These are phyloP conservation scores for Dendrocopos noguchii DNA, from an alignment of 2,113 vertebrate species.

Conservation along the genomic window DNA sequence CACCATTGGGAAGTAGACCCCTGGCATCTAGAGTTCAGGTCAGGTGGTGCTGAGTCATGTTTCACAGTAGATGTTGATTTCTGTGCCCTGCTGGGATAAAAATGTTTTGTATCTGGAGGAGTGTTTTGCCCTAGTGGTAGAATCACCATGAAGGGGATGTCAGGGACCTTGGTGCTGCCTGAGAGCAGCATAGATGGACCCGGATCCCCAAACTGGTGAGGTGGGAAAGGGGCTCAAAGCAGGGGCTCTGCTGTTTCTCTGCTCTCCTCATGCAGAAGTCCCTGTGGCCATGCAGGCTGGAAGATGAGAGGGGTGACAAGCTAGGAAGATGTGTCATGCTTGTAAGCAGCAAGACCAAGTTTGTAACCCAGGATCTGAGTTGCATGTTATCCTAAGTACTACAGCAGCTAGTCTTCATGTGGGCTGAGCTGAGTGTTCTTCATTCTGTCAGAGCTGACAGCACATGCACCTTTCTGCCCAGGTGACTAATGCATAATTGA, in stretches of 20 bases:
- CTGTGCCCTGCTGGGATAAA: rapidly evolving
- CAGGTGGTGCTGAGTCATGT: background rate
- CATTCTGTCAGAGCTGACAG: background rate
- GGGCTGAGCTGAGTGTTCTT: background rate
- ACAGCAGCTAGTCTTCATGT: background rate
- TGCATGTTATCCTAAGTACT: background rate
- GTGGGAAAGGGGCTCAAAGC: background rate
- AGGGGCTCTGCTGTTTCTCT: background rate
- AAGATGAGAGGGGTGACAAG: rapidly evolving
- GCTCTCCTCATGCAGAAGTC: background rate
- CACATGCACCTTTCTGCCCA: background rate
- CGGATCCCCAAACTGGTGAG: rapidly evolving
- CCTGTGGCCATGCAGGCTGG: rapidly evolving
- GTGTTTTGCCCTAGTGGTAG: background rate
- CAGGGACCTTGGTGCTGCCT: background rate
- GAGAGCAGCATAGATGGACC: background rate
- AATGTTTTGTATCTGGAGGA: background rate
- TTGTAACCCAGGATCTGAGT: background rate
- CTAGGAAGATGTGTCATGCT: background rate
- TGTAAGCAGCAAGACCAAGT: background rate
- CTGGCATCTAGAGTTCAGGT: background rate
- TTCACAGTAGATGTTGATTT: background rate
- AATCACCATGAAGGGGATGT: background rate
- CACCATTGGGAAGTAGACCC: background rate
- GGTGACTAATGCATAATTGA: background rate